Conservation (phyloP, 2,797 vertebrate genomes). For the Lerista edwardsae region DNA sequence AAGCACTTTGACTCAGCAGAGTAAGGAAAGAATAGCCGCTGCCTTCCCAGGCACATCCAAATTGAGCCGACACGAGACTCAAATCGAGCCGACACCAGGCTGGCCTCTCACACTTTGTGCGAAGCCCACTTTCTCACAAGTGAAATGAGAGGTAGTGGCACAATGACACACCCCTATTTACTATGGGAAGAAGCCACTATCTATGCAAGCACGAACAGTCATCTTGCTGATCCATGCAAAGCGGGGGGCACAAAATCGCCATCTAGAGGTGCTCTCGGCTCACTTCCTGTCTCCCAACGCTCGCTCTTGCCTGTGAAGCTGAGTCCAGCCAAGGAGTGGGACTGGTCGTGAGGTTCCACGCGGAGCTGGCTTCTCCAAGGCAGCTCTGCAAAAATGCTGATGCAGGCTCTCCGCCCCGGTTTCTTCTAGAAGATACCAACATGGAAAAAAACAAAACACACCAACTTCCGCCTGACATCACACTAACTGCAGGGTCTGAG, state of each 20-base stretch:
- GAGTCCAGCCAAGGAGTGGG: not conserved
- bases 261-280: no score
- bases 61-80: no score
- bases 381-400: not conserved
- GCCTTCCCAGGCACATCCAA: not conserved
- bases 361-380: not conserved
- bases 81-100: not conserved
- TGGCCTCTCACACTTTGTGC: not conserved
- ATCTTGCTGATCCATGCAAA: not conserved
- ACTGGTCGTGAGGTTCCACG: no score
- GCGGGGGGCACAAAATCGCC: not conserved
- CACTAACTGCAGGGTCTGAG: accelerated
- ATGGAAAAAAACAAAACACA: no score
- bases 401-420: no score
- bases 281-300: not conserved
- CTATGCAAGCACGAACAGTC: not conserved
- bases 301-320: not conserved
- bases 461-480: no score
- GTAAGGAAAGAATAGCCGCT: not conserved
- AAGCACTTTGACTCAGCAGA: not conserved
- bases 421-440: not conserved
- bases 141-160: not conserved
- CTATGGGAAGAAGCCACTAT: not conserved
- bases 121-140: not conserved
- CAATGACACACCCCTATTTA: not conserved